Percentiles rank a stretch among this genome's conserved stretches.
Conservation (phyloP, 2,888 invertebrate species). For the Acronicta leporina region DNA sequence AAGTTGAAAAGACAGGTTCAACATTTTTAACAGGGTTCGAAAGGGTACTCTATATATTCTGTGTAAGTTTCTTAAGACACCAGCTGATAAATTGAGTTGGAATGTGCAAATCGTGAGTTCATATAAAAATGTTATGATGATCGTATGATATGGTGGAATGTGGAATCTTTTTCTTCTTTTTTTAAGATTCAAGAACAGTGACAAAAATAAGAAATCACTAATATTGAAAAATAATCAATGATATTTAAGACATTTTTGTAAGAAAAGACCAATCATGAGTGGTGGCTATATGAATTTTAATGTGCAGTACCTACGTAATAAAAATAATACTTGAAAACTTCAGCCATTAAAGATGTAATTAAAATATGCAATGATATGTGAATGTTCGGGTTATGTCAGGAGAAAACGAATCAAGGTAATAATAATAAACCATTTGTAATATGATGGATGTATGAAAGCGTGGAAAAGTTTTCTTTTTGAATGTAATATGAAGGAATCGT, state of each 20-base stretch:
- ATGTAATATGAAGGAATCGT: constrained; percentile 16
- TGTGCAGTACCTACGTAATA: constrained; percentile 18
- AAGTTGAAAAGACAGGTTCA: not conserved
- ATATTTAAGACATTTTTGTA: constrained; percentile 7
- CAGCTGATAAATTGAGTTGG: too few species aligned
- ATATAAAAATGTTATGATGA: too few species aligned
- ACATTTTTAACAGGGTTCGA: not conserved
- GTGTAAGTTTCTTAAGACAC: too few species aligned
- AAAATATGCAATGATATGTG: not conserved
- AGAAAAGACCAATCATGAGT: constrained; percentile 3
- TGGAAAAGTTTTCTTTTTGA: too few species aligned
- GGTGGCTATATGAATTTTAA: constrained; percentile 28
- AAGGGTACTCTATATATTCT: too few species aligned
- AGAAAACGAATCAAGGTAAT: constrained; percentile 2
- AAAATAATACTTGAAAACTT: constrained; percentile 6
- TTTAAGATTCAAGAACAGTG: not conserved
- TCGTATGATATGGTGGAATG: too few species aligned
- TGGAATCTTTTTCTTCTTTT: too few species aligned
- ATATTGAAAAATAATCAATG: not conserved
- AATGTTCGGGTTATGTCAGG: constrained; percentile 1
- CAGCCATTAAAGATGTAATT: constrained; percentile 2
- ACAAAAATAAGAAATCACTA: not conserved
- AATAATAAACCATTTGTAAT: not conserved
- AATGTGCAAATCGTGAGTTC: too few species aligned
- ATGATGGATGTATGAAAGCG: too few species aligned